These are phyloP conservation scores for Poeciliopsis infans DNA, from an alignment of 2,797 vertebrate genomes.

Conservation along the genomic window DNA sequence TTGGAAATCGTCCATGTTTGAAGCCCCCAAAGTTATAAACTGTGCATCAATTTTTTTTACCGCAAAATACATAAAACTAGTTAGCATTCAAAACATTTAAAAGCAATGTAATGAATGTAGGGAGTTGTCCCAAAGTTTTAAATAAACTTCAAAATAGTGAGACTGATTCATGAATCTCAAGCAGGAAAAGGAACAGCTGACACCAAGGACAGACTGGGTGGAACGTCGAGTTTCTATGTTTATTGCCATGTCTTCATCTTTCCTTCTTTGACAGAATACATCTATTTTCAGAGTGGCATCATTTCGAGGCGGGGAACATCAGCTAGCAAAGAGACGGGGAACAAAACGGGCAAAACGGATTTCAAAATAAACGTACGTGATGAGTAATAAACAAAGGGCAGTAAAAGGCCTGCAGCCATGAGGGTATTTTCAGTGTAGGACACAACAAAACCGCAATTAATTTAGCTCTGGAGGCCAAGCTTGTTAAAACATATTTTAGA, in stretches of 20 bases:
- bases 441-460: slow-evolving; percentile 39
- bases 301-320: slow-evolving; percentile 48
- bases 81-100: background rate
- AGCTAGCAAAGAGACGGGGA: slow-evolving; percentile 9
- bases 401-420: slow-evolving; percentile 37
- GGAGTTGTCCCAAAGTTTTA: slow-evolving; percentile 6
- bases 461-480: slow-evolving; percentile 47
- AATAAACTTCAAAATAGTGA: slow-evolving; percentile 4
- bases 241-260: slow-evolving; percentile 18
- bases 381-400: slow-evolving; percentile 54
- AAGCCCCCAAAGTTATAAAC: background rate
- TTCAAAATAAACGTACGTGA: slow-evolving; percentile 48
- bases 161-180: slow-evolving; percentile 49
- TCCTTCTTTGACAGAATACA: slow-evolving; percentile 18
- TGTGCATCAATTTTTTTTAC: background rate
- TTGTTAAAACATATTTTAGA: slow-evolving; percentile 50
- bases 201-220: slow-evolving; percentile 22
- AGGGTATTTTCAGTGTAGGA: slow-evolving; percentile 47
- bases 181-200: slow-evolving; percentile 50
- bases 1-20: background rate
- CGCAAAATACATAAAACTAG: background rate
- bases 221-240: slow-evolving; percentile 26
- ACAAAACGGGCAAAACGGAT: slow-evolving; percentile 33
- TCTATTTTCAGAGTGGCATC: slow-evolving; percentile 45
- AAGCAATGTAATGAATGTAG: slow-evolving; percentile 1